Evolutionary conservation across 2,113 vertebrate species (phyloP).

Genomic region (Dicaeum eximium): DNA sequence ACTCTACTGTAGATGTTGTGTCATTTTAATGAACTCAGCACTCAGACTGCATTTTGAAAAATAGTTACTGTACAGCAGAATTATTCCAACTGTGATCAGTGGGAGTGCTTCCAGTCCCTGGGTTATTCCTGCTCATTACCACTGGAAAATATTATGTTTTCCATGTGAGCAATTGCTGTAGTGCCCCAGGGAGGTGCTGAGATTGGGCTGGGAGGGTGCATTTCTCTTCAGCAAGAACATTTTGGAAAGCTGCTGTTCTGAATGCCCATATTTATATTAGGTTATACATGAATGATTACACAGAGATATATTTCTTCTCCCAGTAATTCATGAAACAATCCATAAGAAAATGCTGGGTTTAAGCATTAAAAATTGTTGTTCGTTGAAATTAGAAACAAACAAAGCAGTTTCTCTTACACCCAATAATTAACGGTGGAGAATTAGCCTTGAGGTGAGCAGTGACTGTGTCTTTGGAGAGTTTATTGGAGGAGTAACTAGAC

Average conservation of each 20-base stretch:
- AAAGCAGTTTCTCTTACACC: neutral
- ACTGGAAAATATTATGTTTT: constrained; percentile 46
- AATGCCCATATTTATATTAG: neutral
- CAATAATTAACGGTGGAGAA: neutral
- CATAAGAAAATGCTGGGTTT: neutral
- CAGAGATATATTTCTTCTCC: neutral
- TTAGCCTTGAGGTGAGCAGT: constrained; percentile 24
- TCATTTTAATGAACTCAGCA: constrained; percentile 32
- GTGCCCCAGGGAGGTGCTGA: constrained; percentile 17
- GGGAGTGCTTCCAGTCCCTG: constrained; percentile 12
- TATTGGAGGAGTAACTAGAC: neutral
- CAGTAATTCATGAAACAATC: neutral
- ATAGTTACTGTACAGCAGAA: neutral
- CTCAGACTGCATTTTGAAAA: neutral
- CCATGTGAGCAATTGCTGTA: constrained; percentile 16
- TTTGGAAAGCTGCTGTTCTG: constrained; percentile 29
- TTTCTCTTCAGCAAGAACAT: constrained; percentile 8
- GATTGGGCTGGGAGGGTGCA: neutral
- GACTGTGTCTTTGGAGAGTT: neutral
- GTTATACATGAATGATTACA: constrained; percentile 10
- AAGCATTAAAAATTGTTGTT: neutral
- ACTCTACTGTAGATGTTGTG: neutral
- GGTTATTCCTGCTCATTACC: constrained; percentile 56
- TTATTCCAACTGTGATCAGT: constrained; percentile 37
- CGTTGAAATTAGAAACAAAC: constrained; percentile 11